Percentiles rank a stretch among this genome's conserved stretches.
phyloP scores from a whole-genome alignment of 2,113 vertebrate species.

The Stigmatopora argus region DNA sequence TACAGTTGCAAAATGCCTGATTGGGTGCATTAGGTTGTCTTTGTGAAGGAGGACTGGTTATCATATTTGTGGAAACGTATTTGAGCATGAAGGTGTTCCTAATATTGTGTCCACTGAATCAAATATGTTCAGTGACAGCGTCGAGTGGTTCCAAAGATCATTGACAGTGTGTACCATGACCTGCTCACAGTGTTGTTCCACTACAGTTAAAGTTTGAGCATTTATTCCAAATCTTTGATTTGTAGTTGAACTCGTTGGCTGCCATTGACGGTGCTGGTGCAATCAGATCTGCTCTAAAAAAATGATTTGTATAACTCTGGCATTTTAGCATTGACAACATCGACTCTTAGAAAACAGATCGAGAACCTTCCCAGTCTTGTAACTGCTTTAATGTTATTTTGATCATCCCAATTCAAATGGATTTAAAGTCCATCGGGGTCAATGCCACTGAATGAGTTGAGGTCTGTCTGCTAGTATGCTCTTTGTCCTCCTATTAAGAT shows the following conservation, averaged over 20 bases:
- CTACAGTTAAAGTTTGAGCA: not conserved
- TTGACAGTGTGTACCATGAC: not conserved
- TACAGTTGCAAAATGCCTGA: not conserved
- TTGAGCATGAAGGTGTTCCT: not conserved
- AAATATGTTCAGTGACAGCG: not conserved
- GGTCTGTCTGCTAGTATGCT: not conserved
- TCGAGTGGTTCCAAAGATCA: not conserved
- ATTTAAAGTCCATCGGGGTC: no score
- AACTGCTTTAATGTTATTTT: no score
- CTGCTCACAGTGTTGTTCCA: not conserved
- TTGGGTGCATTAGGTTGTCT: not conserved
- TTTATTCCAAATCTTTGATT: not conserved
- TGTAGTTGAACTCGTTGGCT: no score
- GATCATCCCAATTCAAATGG: no score
- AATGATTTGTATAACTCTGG: no score
- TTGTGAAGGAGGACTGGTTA: not conserved
- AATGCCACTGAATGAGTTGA: not conserved
- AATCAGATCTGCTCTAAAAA: no score
- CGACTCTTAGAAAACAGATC: no score
- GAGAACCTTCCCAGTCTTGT: no score
- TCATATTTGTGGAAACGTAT: no score
- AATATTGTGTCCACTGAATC: not conserved
- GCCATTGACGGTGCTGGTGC: no score
- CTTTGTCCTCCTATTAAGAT: not conserved
- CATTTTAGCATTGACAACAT: no score